These are phyloP conservation scores for Acrobasis consociella DNA, from an alignment of 2,888 invertebrate genomes.

Conservation along the genomic window DNA sequence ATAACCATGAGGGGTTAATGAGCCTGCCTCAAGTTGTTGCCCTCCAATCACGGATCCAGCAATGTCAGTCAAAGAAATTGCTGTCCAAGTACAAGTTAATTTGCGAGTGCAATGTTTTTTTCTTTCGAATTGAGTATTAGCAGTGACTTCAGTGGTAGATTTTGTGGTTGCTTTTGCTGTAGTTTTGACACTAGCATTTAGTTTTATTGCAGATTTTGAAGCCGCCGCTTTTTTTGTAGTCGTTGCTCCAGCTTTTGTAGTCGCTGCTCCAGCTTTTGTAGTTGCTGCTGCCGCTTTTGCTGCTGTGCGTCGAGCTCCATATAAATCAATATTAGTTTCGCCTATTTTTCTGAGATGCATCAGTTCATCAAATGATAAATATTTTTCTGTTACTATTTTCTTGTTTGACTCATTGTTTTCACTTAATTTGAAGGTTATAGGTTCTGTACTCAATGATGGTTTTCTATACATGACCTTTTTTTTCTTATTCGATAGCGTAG, in stretches of 20 bases:
- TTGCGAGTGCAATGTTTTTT: constrained; percentile 67
- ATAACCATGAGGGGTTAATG: constrained; percentile 67
- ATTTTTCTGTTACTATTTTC: constrained; percentile 57
- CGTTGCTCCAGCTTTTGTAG: background rate
- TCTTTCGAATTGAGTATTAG: constrained; percentile 57
- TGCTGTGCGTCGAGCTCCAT: constrained; percentile 40
- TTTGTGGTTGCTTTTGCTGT: background rate
- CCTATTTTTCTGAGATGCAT: constrained; percentile 68
- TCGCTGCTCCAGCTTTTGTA: background rate
- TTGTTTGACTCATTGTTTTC: constrained; percentile 25
- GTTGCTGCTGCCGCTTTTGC: background rate
- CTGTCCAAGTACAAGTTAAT: constrained; percentile 74
- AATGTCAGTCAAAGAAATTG: constrained; percentile 44
- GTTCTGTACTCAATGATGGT: constrained; percentile 29
- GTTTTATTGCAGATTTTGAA: background rate
- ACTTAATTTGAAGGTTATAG: constrained; percentile 57
- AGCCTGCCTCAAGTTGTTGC: constrained; percentile 42
- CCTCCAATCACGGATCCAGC: constrained; percentile 44
- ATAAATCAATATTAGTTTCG: constrained; percentile 39
- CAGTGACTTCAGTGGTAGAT: constrained; percentile 45
- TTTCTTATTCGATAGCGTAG: constrained; percentile 52
- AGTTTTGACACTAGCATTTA: background rate
- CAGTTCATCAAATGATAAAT: constrained; percentile 73
- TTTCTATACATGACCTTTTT: constrained; percentile 45
- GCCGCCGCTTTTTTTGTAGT: constrained; percentile 3